Conservation (phyloP, 2,888 invertebrate genomes). For the Oxytorus armatus region DNA sequence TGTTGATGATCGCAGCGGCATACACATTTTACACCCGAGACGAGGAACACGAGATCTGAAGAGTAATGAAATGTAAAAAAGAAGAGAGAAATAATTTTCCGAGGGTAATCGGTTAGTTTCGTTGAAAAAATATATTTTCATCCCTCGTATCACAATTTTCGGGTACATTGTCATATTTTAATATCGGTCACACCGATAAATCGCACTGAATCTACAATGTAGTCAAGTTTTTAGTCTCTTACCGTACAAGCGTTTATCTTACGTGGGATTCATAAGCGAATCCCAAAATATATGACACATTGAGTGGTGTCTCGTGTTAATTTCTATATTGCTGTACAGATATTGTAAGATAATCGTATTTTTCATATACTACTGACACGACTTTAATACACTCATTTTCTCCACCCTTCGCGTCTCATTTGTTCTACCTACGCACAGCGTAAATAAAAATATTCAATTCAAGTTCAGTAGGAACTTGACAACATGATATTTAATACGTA, state of each 20-base stretch:
- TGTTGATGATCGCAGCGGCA: conserved; percentile 67
- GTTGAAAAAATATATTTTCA: conserved; percentile 75
- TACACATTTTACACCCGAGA: conserved; percentile 46
- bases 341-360: not conserved
- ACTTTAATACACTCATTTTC: conserved; percentile 17
- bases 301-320: conserved; percentile 17
- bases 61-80: conserved; percentile 13
- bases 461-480: conserved; percentile 3
- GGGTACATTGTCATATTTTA: conserved; percentile 69
- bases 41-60: conserved; percentile 50
- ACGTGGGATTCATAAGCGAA: conserved; percentile 1
- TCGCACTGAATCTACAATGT: conserved; percentile 34
- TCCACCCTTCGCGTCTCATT: not conserved
- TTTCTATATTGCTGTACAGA: conserved; percentile 59
- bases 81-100: conserved; percentile 1
- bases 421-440: conserved; percentile 36
- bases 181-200: conserved; percentile 63
- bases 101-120: conserved; percentile 45
- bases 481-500: conserved; percentile 18
- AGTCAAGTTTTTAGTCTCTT: conserved; percentile 1
- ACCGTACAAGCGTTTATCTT: conserved; percentile 31
- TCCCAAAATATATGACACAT: conserved; percentile 17
- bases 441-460: conserved; percentile 26
- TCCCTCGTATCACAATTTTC: conserved; percentile 73
- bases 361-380: conserved; percentile 3